Evolutionary conservation across 2,113 vertebrate species (phyloP), one percentile per base, ranked within the genome.

Genomic region (Toxotes jaculatrix): DNA sequence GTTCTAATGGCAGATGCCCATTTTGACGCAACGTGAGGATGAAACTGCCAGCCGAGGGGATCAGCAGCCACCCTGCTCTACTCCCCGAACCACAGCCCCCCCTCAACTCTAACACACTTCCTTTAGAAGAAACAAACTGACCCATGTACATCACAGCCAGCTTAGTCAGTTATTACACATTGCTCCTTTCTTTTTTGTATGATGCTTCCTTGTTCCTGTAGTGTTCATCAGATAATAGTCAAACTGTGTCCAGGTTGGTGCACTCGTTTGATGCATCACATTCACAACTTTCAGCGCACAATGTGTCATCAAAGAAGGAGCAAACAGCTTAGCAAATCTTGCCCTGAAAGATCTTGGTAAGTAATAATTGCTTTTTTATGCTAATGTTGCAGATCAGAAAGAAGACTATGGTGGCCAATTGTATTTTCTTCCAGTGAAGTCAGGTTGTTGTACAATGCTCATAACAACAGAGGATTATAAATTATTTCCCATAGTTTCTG

Each of bases 401-500:
- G 13, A 84, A 45, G 19, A 70, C 19, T 42, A 21, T n/a, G 11
- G n/a, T 68, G 16, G 62, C 42, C 66, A 47, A 40, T 36, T 83
- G 27, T 45, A 63, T 78, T 79, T 67, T 65, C 53, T 47, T 67
- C 4, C 74, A 59, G 34, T 63, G 19, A 67, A 68, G 21, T 21
- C 40, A 69, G 19, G 36, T 47, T 72, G 32, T 43, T 79, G 61
- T 38, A 67, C 59, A 85, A 71, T 36, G 60, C 69, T 84, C 57
- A 66, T 67, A 78, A 75, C 59, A 79, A 67, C 49, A 79, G 47
- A 84, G 53, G 43, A 42, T 86, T 79, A 84, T 86, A 83, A 70
- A 85, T 88, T 71, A 80, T 69, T 67, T 80, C 72, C 32, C 70
- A 55, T 19, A 16, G 53, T 89, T 89, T 51, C 77, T 82, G 27